These are phyloP conservation scores for Centropus bengalensis DNA, from an alignment of 2,113 vertebrate genomes.

Conservation along the genomic window DNA sequence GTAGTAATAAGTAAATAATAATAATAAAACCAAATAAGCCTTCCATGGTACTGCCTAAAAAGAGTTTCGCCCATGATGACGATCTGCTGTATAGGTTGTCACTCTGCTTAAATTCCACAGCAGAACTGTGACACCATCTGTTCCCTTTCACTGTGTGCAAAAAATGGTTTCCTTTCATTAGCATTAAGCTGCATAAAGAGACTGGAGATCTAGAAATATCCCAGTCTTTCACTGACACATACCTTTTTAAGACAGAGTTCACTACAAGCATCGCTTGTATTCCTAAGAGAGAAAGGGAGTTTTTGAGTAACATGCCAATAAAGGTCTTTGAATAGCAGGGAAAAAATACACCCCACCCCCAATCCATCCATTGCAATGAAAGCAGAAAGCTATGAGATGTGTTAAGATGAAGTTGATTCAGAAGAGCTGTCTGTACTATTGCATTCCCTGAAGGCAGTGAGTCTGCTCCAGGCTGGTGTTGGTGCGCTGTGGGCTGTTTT, in stretches of 20 bases:
- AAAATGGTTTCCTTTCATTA: constrained; percentile 72
- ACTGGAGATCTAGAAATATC: constrained; percentile 44
- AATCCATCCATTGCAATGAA: not conserved
- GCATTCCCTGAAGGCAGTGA: not conserved
- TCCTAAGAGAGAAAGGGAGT: not conserved
- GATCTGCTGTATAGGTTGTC: constrained; percentile 64
- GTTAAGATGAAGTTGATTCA: constrained; percentile 4
- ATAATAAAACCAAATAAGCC: not conserved
- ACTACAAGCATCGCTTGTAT: not conserved
- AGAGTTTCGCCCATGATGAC: constrained; percentile 36
- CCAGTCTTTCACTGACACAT: constrained; percentile 27
- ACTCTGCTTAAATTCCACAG: constrained; percentile 70
- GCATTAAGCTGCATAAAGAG: constrained; percentile 63
- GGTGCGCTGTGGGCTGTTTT: not conserved
- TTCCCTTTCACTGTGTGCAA: constrained; percentile 68
- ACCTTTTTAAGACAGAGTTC: constrained; percentile 31
- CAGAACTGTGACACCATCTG: constrained; percentile 72
- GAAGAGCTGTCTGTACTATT: not conserved
- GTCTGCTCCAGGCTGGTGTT: not conserved
- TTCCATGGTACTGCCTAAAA: constrained; percentile 12
- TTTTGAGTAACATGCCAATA: not conserved
- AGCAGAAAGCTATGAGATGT: not conserved
- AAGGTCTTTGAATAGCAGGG: not conserved
- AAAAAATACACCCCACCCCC: not conserved
- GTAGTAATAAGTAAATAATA: constrained; percentile 33